Percentiles rank a stretch among this genome's conserved stretches.
phyloP scores from a whole-genome alignment of 2,113 vertebrate genomes.

The Sula dactylatra region DNA sequence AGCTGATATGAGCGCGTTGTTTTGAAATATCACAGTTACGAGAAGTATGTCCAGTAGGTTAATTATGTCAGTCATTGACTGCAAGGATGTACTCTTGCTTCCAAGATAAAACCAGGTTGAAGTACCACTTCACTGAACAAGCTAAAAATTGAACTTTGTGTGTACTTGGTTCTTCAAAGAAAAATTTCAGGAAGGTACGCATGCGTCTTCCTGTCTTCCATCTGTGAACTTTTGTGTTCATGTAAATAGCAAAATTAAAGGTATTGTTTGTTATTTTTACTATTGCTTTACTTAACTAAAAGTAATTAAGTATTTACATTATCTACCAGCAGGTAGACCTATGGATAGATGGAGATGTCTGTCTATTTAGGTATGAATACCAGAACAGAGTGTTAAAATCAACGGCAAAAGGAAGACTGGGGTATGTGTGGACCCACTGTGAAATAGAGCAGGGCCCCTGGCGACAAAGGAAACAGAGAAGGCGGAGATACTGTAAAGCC shows the following conservation, averaged over 20 bases:
- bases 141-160: background rate
- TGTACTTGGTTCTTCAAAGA: background rate
- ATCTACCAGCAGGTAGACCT: background rate
- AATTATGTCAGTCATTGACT: background rate
- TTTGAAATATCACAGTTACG: background rate
- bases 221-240: background rate
- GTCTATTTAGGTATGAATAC: background rate
- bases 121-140: background rate
- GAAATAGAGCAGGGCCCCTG: background rate
- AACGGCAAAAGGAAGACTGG: background rate
- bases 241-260: background rate
- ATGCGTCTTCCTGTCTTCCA: background rate
- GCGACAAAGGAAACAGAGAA: background rate
- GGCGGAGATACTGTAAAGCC: background rate
- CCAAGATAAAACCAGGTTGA: background rate
- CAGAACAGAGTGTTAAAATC: background rate
- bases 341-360: background rate
- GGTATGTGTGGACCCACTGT: no score
- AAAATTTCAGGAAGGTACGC: background rate
- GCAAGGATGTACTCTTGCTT: background rate
- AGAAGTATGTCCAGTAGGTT: background rate
- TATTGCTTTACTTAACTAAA: background rate
- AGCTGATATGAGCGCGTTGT: background rate
- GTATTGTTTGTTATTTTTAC: background rate
- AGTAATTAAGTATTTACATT: no score